A percentile compares a stretch with the other conserved stretches of the same genome.
Conservation (phyloP, 1,140 invertebrate genomes). For the Stegodyphus dumicola region DNA sequence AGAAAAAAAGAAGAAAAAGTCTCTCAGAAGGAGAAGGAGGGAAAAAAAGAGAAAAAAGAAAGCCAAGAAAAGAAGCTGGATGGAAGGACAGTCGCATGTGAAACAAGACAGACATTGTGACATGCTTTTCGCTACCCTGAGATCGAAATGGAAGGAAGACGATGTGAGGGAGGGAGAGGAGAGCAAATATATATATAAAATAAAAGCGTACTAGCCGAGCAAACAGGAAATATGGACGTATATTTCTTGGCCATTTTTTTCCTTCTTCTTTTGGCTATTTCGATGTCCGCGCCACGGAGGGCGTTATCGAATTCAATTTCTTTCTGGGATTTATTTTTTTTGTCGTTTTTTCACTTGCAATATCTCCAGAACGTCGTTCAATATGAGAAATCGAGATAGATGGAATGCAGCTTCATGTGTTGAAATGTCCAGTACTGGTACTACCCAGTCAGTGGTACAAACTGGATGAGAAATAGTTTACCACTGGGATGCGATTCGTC, state of each 20-base stretch:
- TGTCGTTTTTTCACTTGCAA: neutral
- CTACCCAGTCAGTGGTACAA: too few relatives aligned
- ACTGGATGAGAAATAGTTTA: too few relatives aligned
- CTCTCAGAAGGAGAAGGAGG: neutral
- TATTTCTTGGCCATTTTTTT: constrained; percentile 42
- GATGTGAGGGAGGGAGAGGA: neutral
- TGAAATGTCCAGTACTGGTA: too few relatives aligned
- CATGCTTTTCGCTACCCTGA: constrained; percentile 41
- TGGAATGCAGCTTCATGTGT: constrained; percentile 4
- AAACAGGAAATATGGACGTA: constrained; percentile 57
- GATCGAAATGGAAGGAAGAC: constrained; percentile 32
- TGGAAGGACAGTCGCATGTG: constrained; percentile 46
- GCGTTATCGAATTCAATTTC: constrained; percentile 57
- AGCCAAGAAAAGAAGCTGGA: constrained; percentile 2
- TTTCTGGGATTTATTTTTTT: constrained; percentile 4
- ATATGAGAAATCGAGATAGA: constrained; percentile 18
- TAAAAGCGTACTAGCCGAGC: constrained; percentile 48
- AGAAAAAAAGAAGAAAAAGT: neutral
- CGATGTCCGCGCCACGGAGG: constrained; percentile 19
- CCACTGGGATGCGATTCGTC: too few relatives aligned
- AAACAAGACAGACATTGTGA: constrained; percentile 58
- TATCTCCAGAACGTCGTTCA: neutral
- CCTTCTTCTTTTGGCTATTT: neutral
- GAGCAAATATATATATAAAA: constrained; percentile 43
- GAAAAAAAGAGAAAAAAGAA: neutral